phyloP scores from a whole-genome alignment of 2,888 invertebrate species.

The Scaptomyza tumidula region DNA sequence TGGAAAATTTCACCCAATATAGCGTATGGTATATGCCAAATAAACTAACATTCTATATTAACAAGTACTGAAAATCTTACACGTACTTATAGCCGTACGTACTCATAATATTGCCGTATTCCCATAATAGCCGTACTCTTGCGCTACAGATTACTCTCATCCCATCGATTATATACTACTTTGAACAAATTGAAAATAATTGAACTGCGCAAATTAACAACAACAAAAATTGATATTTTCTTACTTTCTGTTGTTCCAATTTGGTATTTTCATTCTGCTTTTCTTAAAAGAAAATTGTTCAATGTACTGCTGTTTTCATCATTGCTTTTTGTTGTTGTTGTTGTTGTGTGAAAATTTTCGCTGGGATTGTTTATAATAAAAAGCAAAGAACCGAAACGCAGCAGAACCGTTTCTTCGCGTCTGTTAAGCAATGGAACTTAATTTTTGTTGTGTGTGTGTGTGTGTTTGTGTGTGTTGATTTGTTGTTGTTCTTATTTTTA shows the following conservation, averaged over 20 bases:
- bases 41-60: slow-evolving; percentile 15
- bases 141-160: slow-evolving; percentile 5
- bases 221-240: slow-evolving; percentile 35
- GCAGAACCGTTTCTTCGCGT: slow-evolving; percentile 48
- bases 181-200: slow-evolving; percentile 50
- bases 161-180: slow-evolving; percentile 37
- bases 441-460: slow-evolving; percentile 33
- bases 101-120: neutral
- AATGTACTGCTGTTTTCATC: slow-evolving; percentile 22
- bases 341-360: slow-evolving; percentile 55
- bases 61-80: neutral
- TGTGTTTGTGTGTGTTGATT: slow-evolving; percentile 5
- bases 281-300: slow-evolving; percentile 36
- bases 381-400: slow-evolving; percentile 52
- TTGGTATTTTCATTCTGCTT: slow-evolving; percentile 40
- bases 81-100: neutral
- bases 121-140: too few relatives aligned
- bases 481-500: slow-evolving; percentile 3
- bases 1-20: slow-evolving; percentile 41
- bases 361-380: slow-evolving; percentile 71
- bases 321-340: slow-evolving; percentile 15
- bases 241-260: slow-evolving; percentile 16
- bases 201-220: slow-evolving; percentile 73
- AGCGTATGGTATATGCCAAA: slow-evolving; percentile 29
- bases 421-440: slow-evolving; percentile 69